phyloP scores from a whole-genome alignment of 1,140 invertebrate genomes.

The roundworm (Caenorhabditis elegans) region DNA sequence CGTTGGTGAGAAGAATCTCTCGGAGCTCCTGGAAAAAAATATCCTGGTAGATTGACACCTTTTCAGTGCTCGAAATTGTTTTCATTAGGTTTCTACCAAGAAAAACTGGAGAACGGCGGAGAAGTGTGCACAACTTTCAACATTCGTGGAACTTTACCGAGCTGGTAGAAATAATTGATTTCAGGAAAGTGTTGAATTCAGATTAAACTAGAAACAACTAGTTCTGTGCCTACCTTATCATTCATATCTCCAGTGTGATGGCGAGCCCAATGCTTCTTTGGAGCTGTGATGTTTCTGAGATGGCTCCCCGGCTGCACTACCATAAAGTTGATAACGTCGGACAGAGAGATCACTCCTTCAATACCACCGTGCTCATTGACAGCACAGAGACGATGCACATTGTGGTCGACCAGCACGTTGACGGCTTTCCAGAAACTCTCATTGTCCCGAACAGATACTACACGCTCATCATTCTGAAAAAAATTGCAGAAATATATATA shows the following conservation, averaged over 20 bases:
- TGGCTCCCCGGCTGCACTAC: slow-evolving; percentile 31
- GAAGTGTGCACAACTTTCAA: too few relatives aligned
- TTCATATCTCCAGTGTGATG: slow-evolving; percentile 20
- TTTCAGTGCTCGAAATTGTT: too few relatives aligned
- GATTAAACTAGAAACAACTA: too few relatives aligned
- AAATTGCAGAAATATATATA: too few relatives aligned
- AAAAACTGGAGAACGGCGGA: too few relatives aligned
- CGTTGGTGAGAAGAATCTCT: background rate
- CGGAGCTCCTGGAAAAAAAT: background rate
- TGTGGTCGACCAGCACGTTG: slow-evolving; percentile 44
- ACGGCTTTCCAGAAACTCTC: slow-evolving; percentile 43
- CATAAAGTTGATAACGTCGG: slow-evolving; percentile 45
- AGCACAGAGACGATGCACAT: slow-evolving; percentile 43
- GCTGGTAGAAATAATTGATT: too few relatives aligned
- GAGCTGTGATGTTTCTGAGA: background rate
- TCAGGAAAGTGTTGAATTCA: too few relatives aligned
- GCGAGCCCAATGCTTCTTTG: slow-evolving; percentile 13
- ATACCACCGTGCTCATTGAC: slow-evolving; percentile 41
- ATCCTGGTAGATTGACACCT: too few relatives aligned
- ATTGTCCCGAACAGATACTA: slow-evolving; percentile 42
- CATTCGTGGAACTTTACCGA: too few relatives aligned
- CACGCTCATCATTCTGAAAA: slow-evolving; percentile 41
- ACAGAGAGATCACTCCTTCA: slow-evolving; percentile 45
- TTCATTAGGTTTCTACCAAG: too few relatives aligned
- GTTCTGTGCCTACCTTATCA: background rate